Conservation (phyloP, 2,797 vertebrate species). For the Sus cebifrons region DNA sequence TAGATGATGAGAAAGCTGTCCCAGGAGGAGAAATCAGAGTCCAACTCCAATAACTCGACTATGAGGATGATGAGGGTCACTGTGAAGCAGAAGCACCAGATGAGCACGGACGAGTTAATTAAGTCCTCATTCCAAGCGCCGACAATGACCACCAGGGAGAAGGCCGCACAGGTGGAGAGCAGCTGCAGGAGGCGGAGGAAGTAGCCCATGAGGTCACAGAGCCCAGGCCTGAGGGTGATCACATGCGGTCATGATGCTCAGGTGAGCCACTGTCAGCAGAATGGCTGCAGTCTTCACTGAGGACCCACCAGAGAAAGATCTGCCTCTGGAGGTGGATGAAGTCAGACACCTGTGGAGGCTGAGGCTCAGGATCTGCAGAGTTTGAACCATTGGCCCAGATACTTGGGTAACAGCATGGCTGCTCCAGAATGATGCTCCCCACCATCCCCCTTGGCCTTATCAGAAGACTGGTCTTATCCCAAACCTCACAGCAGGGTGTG, state of each 20-base stretch:
- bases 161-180: conserved; percentile 93
- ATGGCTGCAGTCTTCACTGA: not conserved
- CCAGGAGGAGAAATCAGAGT: conserved; percentile 93
- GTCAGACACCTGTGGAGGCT: not conserved
- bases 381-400: not conserved
- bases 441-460: not conserved
- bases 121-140: conserved; percentile 61
- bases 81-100: conserved; percentile 95
- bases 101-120: conserved; percentile 95
- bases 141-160: conserved; percentile 93
- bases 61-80: conserved; percentile 93
- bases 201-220: not conserved
- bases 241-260: no score
- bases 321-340: not conserved
- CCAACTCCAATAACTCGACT: conserved; percentile 88
- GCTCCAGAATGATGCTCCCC: not conserved
- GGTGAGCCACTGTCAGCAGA: not conserved
- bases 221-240: conserved; percentile 48
- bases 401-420: not conserved
- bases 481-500: not conserved
- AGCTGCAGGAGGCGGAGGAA: conserved; percentile 87
- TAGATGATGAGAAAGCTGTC: conserved; percentile 96
- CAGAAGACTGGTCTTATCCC: not conserved
- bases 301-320: not conserved
- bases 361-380: not conserved